Percentiles rank a stretch among this genome's conserved stretches.
These are phyloP conservation scores for Oryzias sinensis DNA, from an alignment of 2,797 vertebrate genomes.

Conservation along the genomic window DNA sequence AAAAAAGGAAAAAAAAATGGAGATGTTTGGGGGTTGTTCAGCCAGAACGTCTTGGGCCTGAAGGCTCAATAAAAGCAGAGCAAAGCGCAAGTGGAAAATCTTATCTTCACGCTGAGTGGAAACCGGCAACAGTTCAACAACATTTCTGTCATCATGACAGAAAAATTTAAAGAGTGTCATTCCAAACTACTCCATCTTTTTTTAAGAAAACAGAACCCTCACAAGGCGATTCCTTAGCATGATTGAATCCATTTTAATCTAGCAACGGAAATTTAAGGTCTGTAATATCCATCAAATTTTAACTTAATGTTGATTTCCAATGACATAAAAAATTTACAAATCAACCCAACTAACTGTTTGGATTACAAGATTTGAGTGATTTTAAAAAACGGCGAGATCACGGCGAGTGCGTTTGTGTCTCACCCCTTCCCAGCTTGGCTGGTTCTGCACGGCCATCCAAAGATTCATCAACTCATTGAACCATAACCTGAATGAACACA, in stretches of 20 bases:
- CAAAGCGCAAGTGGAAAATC: slow-evolving; percentile 48
- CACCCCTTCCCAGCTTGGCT: slow-evolving; percentile 97
- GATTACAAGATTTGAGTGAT: background rate
- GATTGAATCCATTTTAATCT: slow-evolving; percentile 3
- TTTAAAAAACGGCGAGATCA: no score
- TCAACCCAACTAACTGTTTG: slow-evolving; percentile 9
- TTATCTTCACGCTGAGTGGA: slow-evolving; percentile 37
- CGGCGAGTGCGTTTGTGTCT: slow-evolving; percentile 50
- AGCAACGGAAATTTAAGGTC: slow-evolving; percentile 9
- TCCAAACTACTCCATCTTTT: slow-evolving; percentile 22
- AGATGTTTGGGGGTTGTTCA: slow-evolving; percentile 14
- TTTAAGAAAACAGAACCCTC: slow-evolving; percentile 16
- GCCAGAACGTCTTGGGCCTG: slow-evolving; percentile 34
- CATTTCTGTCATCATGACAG: slow-evolving; percentile 36
- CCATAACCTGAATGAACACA: slow-evolving; percentile 86
- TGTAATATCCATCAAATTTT: slow-evolving; percentile 18
- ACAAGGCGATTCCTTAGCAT: slow-evolving; percentile 20
- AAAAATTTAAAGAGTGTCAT: slow-evolving; percentile 33
- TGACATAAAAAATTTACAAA: slow-evolving; percentile 4
- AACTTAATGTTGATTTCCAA: background rate
- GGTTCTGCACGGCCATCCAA: slow-evolving; percentile 95
- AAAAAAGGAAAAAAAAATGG: background rate
- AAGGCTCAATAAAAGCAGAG: slow-evolving; percentile 25
- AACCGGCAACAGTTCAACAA: slow-evolving; percentile 26
- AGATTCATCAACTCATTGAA: slow-evolving; percentile 94